A percentile compares a stretch with the other conserved stretches of the same genome.
Conservation (phyloP, 2,797 vertebrate genomes). For the Acrossocheilus fasciatus region DNA sequence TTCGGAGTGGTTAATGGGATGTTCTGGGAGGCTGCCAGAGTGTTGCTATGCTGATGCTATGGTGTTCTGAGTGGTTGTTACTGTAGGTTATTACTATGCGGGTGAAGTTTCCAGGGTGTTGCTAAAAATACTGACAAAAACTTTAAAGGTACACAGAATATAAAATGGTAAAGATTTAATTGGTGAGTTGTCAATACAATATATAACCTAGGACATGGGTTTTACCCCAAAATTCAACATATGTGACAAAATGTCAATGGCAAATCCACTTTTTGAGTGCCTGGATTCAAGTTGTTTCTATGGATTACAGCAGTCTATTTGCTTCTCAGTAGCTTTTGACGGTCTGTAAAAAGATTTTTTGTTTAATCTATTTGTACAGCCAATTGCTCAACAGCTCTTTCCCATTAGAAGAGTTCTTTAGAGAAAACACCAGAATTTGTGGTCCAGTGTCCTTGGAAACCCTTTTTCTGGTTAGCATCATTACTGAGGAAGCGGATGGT, state of each 20-base stretch:
- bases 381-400: background rate
- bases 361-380: background rate
- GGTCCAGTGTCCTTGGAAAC: conserved; percentile 82
- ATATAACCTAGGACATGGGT: background rate
- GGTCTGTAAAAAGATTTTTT: background rate
- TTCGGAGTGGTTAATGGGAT: background rate
- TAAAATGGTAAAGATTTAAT: background rate
- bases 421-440: conserved; percentile 68
- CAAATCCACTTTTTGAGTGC: background rate
- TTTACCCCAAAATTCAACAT: background rate
- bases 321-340: background rate
- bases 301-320: background rate
- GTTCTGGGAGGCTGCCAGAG: background rate
- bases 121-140: background rate
- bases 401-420: conserved; percentile 40
- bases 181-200: background rate
- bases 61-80: background rate
- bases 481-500: conserved; percentile 78
- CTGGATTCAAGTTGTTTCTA: background rate
- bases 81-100: background rate
- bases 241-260: background rate
- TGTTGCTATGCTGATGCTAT: background rate
- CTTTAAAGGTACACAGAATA: background rate
- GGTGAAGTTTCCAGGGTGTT: background rate
- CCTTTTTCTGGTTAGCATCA: conserved; percentile 66